Evolutionary conservation across 2,113 vertebrate genomes (phyloP).

Genomic region (Pardalotus punctatus): DNA sequence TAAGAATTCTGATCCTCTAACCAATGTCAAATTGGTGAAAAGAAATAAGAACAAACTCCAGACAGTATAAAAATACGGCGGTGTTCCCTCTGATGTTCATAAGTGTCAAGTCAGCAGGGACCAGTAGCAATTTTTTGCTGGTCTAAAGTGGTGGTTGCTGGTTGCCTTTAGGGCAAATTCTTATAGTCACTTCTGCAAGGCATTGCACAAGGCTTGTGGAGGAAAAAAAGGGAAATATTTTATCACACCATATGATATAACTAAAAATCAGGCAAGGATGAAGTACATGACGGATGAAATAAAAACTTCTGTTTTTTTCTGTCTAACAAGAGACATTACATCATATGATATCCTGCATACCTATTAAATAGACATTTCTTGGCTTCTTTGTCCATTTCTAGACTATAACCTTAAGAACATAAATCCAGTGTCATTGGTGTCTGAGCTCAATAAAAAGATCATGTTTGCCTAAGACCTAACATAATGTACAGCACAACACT

Average conservation of each 20-base stretch:
- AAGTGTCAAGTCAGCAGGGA: not conserved
- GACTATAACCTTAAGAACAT: not conserved
- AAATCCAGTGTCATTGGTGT: not conserved
- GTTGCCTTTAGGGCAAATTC: not conserved
- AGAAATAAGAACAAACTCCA: not conserved
- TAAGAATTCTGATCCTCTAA: not conserved
- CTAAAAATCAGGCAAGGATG: not conserved
- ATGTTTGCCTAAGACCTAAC: not conserved
- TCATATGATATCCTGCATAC: not conserved
- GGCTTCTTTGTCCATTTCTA: not conserved
- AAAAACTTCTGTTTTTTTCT: not conserved
- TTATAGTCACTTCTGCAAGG: not conserved
- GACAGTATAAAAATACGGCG: not conserved
- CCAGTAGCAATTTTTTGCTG: not conserved
- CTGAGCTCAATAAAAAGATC: not conserved
- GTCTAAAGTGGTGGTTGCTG: not conserved
- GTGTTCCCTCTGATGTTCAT: not conserved
- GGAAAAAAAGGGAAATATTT: not conserved
- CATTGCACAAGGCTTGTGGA: not conserved
- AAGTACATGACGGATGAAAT: not conserved
- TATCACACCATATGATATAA: not conserved
- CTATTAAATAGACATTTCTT: not conserved
- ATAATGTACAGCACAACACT: not conserved
- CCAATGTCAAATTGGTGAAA: not conserved
- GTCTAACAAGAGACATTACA: not conserved